phyloP scores from a whole-genome alignment of 2,888 invertebrate genomes.

The Eupithecia subumbrata region DNA sequence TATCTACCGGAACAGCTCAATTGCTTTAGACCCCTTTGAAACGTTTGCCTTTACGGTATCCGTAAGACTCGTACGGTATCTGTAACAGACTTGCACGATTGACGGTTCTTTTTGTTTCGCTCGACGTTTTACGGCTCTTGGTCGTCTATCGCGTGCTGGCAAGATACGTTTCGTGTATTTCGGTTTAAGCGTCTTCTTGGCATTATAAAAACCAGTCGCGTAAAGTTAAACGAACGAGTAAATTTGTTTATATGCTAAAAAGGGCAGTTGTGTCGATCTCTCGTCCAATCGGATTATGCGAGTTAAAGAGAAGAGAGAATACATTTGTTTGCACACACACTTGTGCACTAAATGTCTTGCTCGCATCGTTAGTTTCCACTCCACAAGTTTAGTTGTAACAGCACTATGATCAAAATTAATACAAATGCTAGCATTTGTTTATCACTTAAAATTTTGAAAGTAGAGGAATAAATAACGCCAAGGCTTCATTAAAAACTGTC shows the following conservation, averaged over 20 bases:
- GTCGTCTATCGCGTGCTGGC: neutral
- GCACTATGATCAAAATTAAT: neutral
- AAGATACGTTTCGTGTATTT: neutral
- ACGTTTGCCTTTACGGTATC: neutral
- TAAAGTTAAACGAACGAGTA: neutral
- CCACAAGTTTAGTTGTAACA: too few species aligned
- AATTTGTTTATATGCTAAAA: too few species aligned
- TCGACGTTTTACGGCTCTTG: neutral
- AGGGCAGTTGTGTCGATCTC: too few species aligned
- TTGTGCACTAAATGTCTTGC: too few species aligned
- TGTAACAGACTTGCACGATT: neutral
- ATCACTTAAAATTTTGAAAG: neutral
- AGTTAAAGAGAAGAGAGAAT: too few species aligned
- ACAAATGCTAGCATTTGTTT: too few species aligned
- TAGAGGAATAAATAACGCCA: too few species aligned
- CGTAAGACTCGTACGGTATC: neutral
- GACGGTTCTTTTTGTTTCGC: neutral
- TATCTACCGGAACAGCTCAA: neutral
- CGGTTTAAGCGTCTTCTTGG: neutral
- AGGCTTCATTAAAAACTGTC: neutral
- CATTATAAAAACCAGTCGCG: neutral
- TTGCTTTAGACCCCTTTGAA: conserved; percentile 1
- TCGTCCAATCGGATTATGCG: too few species aligned
- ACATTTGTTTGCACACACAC: too few species aligned
- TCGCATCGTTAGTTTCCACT: too few species aligned